Evolutionary conservation across 2,888 invertebrate genomes (phyloP), one percentile per base, ranked within the genome.

Genomic region (Chironomus riparius): DNA sequence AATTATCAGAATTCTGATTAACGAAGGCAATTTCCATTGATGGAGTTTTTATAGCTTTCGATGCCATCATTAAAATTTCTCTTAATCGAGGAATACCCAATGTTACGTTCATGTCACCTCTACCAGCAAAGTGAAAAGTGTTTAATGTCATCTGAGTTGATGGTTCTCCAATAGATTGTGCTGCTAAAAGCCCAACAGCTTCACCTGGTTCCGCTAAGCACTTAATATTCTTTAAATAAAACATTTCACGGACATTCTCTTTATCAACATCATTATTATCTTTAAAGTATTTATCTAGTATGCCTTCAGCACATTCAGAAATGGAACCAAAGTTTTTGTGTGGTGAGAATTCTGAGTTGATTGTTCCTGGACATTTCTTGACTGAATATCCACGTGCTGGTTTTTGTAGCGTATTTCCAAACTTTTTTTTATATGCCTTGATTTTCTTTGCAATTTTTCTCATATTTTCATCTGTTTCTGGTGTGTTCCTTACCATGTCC

Each of bases 71-170:
- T 0, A 99, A 86, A 79, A 99, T 97, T 88, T 99, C 99, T 79
- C 97, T 86, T 4, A 99, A 87, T 79, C 99, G 90, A 0, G 99
- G 99, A 80, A 99, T 98, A 87, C 99, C 99, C n/a, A 99, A 87
- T 0, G 99, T 99, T 0, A 99, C 98, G 86, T 99, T 99, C 98
- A 99, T 99, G 85, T 99, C 99, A 87, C 98, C 98, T 85, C 98
- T 91, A 82, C 99, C 99, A 80, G 99, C 99, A 83, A 99, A 99
- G 83, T 99, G 99, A 85, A 99, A 99, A 61, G 99, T 99, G 84
- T 99, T 99, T 82, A 99, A 85, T 80, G 99, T 99, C 99, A 99
- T 99, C 87, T 99, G 99, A 77, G 99, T 99, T 2, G 98, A 98
- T 0, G 99, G 99, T 84, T 99, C 99, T 77, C 99, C 99, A 78